Evolutionary conservation across 2,113 vertebrate species (phyloP).

Genomic region (Neoarius graeffei): DNA sequence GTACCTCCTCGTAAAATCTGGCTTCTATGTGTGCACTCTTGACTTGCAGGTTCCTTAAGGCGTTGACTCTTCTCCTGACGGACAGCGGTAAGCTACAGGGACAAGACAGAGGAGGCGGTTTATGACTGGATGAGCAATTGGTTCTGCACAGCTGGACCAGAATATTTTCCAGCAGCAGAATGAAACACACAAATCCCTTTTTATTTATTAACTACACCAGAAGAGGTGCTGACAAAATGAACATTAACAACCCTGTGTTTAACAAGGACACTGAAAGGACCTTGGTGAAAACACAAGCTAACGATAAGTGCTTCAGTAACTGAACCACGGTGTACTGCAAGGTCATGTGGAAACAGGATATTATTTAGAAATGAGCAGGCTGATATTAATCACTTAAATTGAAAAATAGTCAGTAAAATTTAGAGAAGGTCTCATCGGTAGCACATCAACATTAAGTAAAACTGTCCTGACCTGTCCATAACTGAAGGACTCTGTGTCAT

Average conservation of each 20-base stretch:
- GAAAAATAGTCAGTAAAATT: background rate
- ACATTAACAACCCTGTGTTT: background rate
- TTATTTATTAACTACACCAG: background rate
- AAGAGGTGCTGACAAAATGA: background rate
- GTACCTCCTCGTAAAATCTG: constrained; percentile 87
- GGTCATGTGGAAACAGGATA: background rate
- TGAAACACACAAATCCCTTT: background rate
- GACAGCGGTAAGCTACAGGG: constrained; percentile 76
- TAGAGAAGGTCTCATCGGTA: background rate
- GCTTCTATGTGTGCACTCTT: constrained; percentile 84
- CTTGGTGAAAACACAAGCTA: background rate
- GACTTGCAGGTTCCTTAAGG: constrained; percentile 84
- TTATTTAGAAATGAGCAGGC: background rate
- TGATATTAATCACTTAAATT: background rate
- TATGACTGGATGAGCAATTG: constrained; percentile 28
- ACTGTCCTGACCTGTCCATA: constrained; percentile 56
- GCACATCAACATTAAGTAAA: background rate
- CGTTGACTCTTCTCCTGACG: constrained; percentile 82
- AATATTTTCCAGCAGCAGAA: constrained; percentile 19
- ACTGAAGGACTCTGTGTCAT: constrained; percentile 54
- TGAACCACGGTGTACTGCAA: background rate
- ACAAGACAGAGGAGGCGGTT: background rate
- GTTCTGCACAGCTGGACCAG: constrained; percentile 32
- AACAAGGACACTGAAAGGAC: background rate
- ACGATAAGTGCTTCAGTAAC: background rate